Conservation (phyloP, 2,113 vertebrate genomes). For the Grallaria varia region DNA sequence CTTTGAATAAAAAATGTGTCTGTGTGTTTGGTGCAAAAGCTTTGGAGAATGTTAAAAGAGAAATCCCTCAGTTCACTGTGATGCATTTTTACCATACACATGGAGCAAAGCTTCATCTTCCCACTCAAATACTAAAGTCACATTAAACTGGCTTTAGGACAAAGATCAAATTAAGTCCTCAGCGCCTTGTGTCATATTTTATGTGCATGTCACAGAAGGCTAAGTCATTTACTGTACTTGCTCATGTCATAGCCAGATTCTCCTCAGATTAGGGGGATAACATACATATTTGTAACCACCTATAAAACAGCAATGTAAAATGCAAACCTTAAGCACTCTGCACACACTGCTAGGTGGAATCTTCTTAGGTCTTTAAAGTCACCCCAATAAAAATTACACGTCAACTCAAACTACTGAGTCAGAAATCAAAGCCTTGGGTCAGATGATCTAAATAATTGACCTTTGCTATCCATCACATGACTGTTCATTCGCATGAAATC, state of each 20-base stretch:
- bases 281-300: background rate
- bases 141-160: background rate
- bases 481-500: background rate
- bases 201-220: background rate
- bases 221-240: background rate
- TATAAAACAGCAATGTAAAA: background rate
- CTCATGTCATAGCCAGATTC: background rate
- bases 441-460: background rate
- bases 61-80: background rate
- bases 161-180: background rate
- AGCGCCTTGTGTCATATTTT: background rate
- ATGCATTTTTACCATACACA: background rate
- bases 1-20: background rate
- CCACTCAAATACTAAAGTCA: background rate
- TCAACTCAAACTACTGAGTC: background rate
- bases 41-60: background rate
- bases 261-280: background rate
- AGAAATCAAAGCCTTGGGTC: background rate
- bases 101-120: background rate
- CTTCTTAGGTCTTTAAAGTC: background rate
- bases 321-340: background rate
- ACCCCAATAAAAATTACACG: background rate
- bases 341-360: background rate
- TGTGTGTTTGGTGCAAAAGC: background rate
- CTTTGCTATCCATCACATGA: background rate